Base-by-base conservation (phyloP, 2,888 invertebrate species). In the Meteorus colon region DNA sequence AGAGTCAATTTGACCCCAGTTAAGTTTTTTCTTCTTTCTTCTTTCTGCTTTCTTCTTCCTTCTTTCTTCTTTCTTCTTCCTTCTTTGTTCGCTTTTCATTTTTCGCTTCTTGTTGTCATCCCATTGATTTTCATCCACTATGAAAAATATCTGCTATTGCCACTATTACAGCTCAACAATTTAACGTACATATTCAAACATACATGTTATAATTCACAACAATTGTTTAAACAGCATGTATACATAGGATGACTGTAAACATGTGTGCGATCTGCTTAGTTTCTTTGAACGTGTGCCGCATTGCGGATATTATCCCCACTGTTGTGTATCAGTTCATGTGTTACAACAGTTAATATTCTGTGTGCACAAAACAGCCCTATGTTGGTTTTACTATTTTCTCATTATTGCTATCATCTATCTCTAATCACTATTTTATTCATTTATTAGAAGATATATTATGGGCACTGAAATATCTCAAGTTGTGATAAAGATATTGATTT, bases 1-100 rank as follows among this genome's bases (percentile, higher is more conserved):
- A 96, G 96, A 96, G 96, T 96, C 96, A 96, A 96, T 96, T 96
- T 96, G 94, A 96, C 94, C 95, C 96, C 94, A 92, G 94, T 92
- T 94, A 94, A 95, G 93, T 90, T 87, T 85, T 86, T 84, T 89
- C 88, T 89, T 87, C 87, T 85, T 79, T 85, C 63, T 86, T 87
- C 87, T 84, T 79, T 85, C 51, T 86, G 37, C 34, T 4, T 8
- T 34, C 8, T 8, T 34, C 34, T 4, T 34, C 2, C 8, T 34
- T 34, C 87, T 85, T 79, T 85, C 63, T 86, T 87, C 34, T 4
- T 34, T 34, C 0, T 34, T 34, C 24, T 85, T 79, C 85, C 63
- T 86, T 87, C 34, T 4, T 34, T 34, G 4, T 34, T 34, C 24
- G 24, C 24, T 24, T 24, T 24, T 24, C 24, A 1, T 24, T 1